phyloP scores from a whole-genome alignment of 2,888 invertebrate genomes.

The Machimus atricapillus region DNA sequence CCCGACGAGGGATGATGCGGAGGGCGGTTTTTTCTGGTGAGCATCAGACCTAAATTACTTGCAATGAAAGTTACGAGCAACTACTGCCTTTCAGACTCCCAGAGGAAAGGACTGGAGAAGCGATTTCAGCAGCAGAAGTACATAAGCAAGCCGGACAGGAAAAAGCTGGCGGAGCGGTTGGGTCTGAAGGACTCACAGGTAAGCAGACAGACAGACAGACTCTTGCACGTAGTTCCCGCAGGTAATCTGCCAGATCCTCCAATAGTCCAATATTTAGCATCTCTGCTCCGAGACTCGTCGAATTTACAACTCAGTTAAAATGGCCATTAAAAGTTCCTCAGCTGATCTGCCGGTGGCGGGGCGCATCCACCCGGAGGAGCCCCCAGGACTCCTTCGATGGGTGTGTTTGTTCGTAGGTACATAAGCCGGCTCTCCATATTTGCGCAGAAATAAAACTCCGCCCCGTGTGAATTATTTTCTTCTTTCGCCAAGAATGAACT shows the following conservation, averaged over 20 bases:
- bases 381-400: neutral
- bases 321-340: neutral
- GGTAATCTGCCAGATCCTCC: neutral
- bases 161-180: slow-evolving; percentile 94
- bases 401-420: neutral
- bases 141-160: slow-evolving; percentile 97
- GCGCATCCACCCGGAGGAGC: neutral
- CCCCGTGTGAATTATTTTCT: slow-evolving; percentile 45
- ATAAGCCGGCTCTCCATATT: slow-evolving; percentile 36
- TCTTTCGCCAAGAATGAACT: slow-evolving; percentile 28
- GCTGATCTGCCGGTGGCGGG: neutral
- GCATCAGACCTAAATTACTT: slow-evolving; percentile 37
- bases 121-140: slow-evolving; percentile 97
- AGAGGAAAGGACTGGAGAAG: slow-evolving; percentile 93
- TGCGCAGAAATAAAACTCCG: slow-evolving; percentile 52
- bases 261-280: neutral
- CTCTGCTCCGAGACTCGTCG: neutral
- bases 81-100: slow-evolving; percentile 71
- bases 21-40: slow-evolving; percentile 88
- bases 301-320: slow-evolving; percentile 29
- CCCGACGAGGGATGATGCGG: slow-evolving; percentile 95
- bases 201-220: slow-evolving; percentile 52
- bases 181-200: slow-evolving; percentile 98
- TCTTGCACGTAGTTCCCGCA: neutral
- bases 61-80: neutral